Base-by-base conservation (phyloP, 2,113 vertebrate genomes). In the Eublepharis macularius region DNA sequence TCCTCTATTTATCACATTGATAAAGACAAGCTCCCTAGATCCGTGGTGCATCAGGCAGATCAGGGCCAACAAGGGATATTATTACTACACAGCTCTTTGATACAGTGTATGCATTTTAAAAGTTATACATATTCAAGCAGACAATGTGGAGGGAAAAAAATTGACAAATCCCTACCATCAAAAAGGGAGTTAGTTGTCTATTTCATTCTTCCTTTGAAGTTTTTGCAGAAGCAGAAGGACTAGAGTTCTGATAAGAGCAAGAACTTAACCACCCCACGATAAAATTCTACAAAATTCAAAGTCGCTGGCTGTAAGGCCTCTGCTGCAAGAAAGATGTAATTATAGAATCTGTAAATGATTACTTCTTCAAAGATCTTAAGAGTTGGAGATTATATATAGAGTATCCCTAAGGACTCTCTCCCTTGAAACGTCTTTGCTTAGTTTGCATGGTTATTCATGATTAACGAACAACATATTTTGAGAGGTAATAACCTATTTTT, bases 201-300 rank as follows among this genome's bases (percentile, higher is more conserved):
- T 92, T 88, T 65, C 80, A 85, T 93, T 91, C 89, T 89, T 93
- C 76, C 93, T 94, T 95, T 94, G 93, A 95, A 95, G 94, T 89
- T 93, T 86, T 82, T 87, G 92, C 83, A 94, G 88, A 88, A 90
- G 89, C 85, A 89, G 88, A 94, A 80, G 68, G n/a, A 69, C 57
- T 73, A 92, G 82, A 92, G 85, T 68, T 32, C 87, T 92, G 94
- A 94, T 95, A 95, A 94, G 92, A 66, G n/a, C 76, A 92, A 1
- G 0, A 91, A 49, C 84, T 90, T 34, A 77, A 80, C 81, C 80
- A 76, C 76, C 85, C 92, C 16, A 85, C 32, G 94, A 95, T 94
- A 95, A 94, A 95, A 91, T 93, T 92, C 91, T 93, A 82, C 89
- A 90, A 82, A 93, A 91, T 83, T 91, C 34, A 92, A 89, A 91